Evolutionary conservation across 2,797 vertebrate genomes (phyloP).

Genomic region (Urophycis tenuis): DNA sequence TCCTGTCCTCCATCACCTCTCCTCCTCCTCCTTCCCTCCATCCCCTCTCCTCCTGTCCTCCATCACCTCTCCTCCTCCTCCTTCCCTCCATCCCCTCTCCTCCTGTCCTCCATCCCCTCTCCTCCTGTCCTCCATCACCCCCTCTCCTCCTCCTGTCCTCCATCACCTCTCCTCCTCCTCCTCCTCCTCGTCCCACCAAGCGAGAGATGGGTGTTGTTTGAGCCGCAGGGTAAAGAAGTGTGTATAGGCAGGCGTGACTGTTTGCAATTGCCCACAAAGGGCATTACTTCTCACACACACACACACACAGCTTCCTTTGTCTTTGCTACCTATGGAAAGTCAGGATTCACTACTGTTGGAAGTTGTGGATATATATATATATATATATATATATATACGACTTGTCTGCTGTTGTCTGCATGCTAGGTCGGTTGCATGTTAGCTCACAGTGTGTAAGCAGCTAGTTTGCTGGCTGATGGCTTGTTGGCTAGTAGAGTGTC

Average conservation of each 20-base stretch:
- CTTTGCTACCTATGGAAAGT: constrained; percentile 52
- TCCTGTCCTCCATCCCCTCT: too few species aligned
- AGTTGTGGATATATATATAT: too few species aligned
- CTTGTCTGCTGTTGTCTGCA: too few species aligned
- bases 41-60: neutral
- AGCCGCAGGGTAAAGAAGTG: constrained; percentile 45
- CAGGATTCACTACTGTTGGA: constrained; percentile 27
- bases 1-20: too few species aligned
- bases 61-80: constrained; percentile 7
- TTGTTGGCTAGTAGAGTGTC: neutral
- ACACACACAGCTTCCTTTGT: neutral
- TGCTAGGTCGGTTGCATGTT: neutral
- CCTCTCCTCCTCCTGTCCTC: neutral
- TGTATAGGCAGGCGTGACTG: constrained; percentile 57
- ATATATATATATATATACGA: too few species aligned
- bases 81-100: too few species aligned
- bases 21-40: too few species aligned
- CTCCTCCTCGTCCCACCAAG: neutral
- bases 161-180: constrained; percentile 3
- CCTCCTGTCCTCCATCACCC: too few species aligned
- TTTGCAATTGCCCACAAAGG: constrained; percentile 42
- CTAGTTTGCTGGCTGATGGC: neutral
- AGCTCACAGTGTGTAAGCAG: neutral
- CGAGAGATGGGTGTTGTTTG: constrained; percentile 45
- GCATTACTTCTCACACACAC: neutral